These are phyloP conservation scores for Heloderma charlesbogerti DNA, from an alignment of 2,113 vertebrate genomes.

Conservation along the genomic window DNA sequence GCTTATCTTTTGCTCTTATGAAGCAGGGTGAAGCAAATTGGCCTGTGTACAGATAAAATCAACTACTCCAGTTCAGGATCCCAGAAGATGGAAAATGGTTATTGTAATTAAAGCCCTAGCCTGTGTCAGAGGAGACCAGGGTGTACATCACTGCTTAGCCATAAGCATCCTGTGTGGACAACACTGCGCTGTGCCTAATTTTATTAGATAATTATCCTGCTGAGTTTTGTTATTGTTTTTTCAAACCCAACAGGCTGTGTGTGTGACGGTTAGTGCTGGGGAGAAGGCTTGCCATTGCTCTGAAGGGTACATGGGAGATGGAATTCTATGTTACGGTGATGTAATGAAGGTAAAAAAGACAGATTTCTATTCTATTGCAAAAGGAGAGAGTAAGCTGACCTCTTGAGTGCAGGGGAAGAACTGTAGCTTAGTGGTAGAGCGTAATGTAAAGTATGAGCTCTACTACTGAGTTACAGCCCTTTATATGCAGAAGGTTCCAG, in stretches of 20 bases:
- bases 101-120: background rate
- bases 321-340: constrained; percentile 85
- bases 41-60: background rate
- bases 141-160: background rate
- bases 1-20: background rate
- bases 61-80: background rate
- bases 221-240: background rate
- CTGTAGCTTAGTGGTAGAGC: background rate
- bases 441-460: background rate
- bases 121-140: background rate
- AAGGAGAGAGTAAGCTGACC: background rate
- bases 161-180: background rate
- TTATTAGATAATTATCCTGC: background rate
- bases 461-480: background rate
- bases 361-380: background rate
- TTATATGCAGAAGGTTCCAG: background rate
- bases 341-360: constrained; percentile 76
- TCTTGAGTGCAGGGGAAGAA: background rate
- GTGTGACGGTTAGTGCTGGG: constrained; percentile 73
- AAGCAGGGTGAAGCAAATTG: background rate
- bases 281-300: constrained; percentile 83
- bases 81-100: constrained; percentile 3
- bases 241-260: constrained; percentile 81
- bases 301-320: constrained; percentile 83
- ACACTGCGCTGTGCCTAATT: background rate